Base-by-base conservation (phyloP, 2,888 invertebrate species). In the Meiosimyza decipiens region DNA sequence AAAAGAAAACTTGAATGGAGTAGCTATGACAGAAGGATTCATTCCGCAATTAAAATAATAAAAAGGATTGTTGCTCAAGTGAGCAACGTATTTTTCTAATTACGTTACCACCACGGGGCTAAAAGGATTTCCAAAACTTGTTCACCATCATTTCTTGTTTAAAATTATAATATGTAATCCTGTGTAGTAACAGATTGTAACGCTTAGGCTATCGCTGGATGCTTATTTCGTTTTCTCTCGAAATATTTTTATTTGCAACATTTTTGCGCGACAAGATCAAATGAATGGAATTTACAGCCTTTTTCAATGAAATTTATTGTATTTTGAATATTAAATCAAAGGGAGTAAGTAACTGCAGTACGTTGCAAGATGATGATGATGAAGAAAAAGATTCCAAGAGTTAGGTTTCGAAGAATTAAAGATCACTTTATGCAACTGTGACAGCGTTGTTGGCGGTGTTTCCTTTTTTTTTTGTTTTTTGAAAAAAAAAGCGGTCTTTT, bases 231-330 rank as follows among this genome's bases (percentile, higher is more conserved):
- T 65, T n/a, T n/a, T 4, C 6, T 33, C 33, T 33, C 28, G 40
- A 33, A 52, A 70, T 52, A 62, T 63, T 52, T 15, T n/a, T 69
- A 51, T 60, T 22, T 60, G 28, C 54, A 62, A 22, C 12, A 59
- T 16, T 16, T 40, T 40, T 40, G 40, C 13, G 47, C 62, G 57
- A 51, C 60, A 28, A 50, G 28, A 50, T 51, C 70, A 18, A 63
- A 40, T 63, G 49, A 49, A 13, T 40, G 63, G 70, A 62, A 70
- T 70, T 62, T 51, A 54, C 22, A 63, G 62, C 70, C 62, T 70
- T 40, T 40, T 62, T 70, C 16, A 70, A 70, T 54, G 54, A 49
- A 52, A 70, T 62, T 69, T 40, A 51, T 60, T 69, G 60, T 60
- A 40, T 52, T 60, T 60, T 51, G 62, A 51, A 51, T 69, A 33